Base-by-base conservation (phyloP, 2,113 vertebrate species). In the Gobius niger region DNA sequence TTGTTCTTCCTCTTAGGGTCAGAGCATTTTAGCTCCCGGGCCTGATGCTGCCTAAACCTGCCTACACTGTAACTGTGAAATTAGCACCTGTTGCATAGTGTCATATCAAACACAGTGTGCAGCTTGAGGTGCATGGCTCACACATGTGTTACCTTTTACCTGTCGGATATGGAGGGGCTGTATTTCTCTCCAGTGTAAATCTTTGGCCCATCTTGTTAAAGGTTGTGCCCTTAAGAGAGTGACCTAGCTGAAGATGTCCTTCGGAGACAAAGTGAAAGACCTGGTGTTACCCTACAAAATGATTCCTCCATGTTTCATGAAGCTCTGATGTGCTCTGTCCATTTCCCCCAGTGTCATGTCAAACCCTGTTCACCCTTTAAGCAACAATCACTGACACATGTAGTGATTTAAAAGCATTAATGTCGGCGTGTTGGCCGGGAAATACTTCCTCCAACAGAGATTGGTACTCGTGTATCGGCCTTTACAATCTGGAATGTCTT, bases 351-450 rank as follows among this genome's bases (percentile, higher is more conserved):
- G 47, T 73, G 75, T 78, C 77, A 72, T 83, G 70, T 79, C 68
- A 71, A 76, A 80, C 60, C 53, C 78, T 68, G 67, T 67, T 42
- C 50, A 73, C 68, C 70, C 71, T 72, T 87, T 60, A 74, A 85
- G 85, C 83, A 88, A 85, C 84, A 90, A 93, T 90, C 84, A 82
- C 81, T 89, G 88, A 88, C 91, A 93, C 86, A 88, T 91, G 89
- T 86, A 78, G 57, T 60, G 65, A 65, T 87, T 91, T 90, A 88
- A 84, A 88, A 68, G 78, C 72, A 87, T 91, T 89, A 82, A 82
- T 57, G 80, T 79, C 74, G 73, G 67, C 81, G 76, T 86, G 85
- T 75, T 73, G 72, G 67, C 77, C 60, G 65, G 70, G 89, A 89
- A 87, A 84, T 79, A 87, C 89, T 88, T 90, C 82, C 82, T 82